Conservation (phyloP, 2,797 vertebrate species). For the Dendrocincla fuliginosa region DNA sequence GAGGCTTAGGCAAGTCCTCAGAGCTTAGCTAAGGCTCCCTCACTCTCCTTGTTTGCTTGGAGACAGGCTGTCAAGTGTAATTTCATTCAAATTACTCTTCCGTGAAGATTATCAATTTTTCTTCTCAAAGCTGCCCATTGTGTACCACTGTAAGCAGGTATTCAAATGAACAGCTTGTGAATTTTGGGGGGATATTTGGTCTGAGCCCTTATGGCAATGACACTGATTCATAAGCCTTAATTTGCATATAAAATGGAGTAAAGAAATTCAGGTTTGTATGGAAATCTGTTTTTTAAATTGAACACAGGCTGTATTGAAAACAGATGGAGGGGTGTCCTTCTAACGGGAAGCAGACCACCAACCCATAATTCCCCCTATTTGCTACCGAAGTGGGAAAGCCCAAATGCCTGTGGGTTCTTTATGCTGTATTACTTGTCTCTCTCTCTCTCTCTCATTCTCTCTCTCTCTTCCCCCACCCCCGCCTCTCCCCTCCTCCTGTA, state of each 20-base stretch:
- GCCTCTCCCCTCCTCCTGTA: not conserved
- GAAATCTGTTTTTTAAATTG: constrained; percentile 73
- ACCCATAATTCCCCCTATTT: constrained; percentile 81
- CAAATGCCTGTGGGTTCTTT: constrained; percentile 75
- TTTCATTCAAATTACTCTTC: constrained; percentile 91
- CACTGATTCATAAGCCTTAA: constrained; percentile 55
- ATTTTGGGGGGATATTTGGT: constrained; percentile 74
- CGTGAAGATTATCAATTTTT: constrained; percentile 88
- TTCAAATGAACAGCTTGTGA: constrained; percentile 76
- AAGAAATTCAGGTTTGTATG: constrained; percentile 74
- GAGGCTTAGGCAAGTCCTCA: constrained; percentile 78
- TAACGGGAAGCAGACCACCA: constrained; percentile 75
- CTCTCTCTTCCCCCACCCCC: not conserved
- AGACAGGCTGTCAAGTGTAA: constrained; percentile 91
- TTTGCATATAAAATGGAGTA: constrained; percentile 75
- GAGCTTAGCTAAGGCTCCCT: constrained; percentile 78
- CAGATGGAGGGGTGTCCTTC: constrained; percentile 79
- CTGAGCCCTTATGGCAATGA: constrained; percentile 65
- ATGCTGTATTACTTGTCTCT: constrained; percentile 79
- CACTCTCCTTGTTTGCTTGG: constrained; percentile 78
- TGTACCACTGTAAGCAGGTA: constrained; percentile 84
- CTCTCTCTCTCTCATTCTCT: not conserved
- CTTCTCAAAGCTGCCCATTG: constrained; percentile 90
- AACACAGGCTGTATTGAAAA: constrained; percentile 73
- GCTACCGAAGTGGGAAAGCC: constrained; percentile 85